Percentiles rank a stretch among this genome's conserved stretches.
These are phyloP conservation scores for Pristionchus japonicus DNA, from an alignment of 2,888 invertebrate species.

Conservation along the genomic window DNA sequence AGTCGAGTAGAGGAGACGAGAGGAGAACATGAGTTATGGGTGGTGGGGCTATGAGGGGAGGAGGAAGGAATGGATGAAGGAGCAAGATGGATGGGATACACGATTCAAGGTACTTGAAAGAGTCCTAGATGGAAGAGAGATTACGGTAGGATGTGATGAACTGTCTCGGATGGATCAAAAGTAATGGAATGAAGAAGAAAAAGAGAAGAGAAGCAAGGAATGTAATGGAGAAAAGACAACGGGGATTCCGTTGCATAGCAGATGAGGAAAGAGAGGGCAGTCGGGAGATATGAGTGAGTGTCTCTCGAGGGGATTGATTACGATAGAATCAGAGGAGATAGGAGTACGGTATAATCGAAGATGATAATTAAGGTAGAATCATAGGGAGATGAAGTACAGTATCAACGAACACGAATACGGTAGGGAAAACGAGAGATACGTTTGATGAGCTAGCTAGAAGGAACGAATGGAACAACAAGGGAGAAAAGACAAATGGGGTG, in stretches of 20 bases:
- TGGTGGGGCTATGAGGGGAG: not conserved
- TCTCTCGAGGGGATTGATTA: not conserved
- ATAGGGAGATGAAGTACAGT: too few species aligned
- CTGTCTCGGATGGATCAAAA: constrained; percentile 29
- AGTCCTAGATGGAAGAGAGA: not conserved
- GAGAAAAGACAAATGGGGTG: constrained; percentile 5
- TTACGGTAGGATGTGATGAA: not conserved
- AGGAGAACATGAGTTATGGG: constrained; percentile 34
- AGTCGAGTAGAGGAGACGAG: constrained; percentile 19
- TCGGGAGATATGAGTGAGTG: not conserved
- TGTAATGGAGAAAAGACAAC: constrained; percentile 21
- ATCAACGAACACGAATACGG: too few species aligned
- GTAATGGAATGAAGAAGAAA: not conserved
- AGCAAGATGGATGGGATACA: constrained; percentile 8
- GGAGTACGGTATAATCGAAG: not conserved
- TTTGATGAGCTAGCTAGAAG: not conserved
- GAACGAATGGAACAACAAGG: not conserved
- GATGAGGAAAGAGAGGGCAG: not conserved
- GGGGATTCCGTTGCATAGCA: constrained; percentile 29
- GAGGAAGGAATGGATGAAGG: not conserved
- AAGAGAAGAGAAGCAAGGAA: not conserved
- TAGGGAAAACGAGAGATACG: too few species aligned
- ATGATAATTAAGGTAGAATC: too few species aligned
- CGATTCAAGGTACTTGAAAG: not conserved
- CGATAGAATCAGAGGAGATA: not conserved